These are phyloP conservation scores for Argopecten irradians DNA, from an alignment of 1,140 invertebrate species.

Conservation along the genomic window DNA sequence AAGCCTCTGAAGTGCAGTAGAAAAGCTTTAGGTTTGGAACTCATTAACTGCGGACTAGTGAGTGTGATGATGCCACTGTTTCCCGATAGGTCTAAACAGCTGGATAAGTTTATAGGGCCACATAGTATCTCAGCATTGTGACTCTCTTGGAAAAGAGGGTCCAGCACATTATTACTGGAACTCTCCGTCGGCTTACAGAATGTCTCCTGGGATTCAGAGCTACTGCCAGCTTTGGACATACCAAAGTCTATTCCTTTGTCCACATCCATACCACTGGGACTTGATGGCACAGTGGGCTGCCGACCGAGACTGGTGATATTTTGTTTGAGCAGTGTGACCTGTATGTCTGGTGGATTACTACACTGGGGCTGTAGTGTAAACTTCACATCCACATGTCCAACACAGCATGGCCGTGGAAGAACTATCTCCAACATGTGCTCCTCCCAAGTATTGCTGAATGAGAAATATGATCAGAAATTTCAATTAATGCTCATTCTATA, in stretches of 20 bases:
- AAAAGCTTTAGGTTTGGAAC: conserved; percentile 86
- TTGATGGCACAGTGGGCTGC: conserved; percentile 27
- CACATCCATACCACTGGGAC: conserved; percentile 55
- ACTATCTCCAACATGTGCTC: conserved; percentile 94
- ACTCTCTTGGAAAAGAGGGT: conserved; percentile 87
- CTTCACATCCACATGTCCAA: conserved; percentile 92
- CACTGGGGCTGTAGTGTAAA: conserved; percentile 88
- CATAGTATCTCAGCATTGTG: conserved; percentile 93
- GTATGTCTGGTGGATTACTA: conserved; percentile 79
- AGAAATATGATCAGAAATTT: conserved; percentile 43
- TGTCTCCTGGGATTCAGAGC: conserved; percentile 17
- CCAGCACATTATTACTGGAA: conserved; percentile 83
- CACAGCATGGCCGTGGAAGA: conserved; percentile 83
- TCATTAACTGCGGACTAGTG: conserved; percentile 90
- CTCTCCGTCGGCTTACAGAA: conserved; percentile 34
- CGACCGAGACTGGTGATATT: conserved; percentile 78
- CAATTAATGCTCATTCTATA: not conserved
- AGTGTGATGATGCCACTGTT: conserved; percentile 89
- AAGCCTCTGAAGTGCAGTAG: conserved; percentile 88
- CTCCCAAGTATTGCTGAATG: conserved; percentile 87
- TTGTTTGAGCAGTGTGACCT: conserved; percentile 91
- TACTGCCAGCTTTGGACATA: conserved; percentile 27
- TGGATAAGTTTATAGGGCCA: conserved; percentile 88
- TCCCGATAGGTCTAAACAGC: conserved; percentile 89
- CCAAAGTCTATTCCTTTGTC: conserved; percentile 63